A percentile compares a stretch with the other conserved stretches of the same genome.
Conservation (phyloP, 2,888 invertebrate genomes). For the Steinernema carpocapsae region DNA sequence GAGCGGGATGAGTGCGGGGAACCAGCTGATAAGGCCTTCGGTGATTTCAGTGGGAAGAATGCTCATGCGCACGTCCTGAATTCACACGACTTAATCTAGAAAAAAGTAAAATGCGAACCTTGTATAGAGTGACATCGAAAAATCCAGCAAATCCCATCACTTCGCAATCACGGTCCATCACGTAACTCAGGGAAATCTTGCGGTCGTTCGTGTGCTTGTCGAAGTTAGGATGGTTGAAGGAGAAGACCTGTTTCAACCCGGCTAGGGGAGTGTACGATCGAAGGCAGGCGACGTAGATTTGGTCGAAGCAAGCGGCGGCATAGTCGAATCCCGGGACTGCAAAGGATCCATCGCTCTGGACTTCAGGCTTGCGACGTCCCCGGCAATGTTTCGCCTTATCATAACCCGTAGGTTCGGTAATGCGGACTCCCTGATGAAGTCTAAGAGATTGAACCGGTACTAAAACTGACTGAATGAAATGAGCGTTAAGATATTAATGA, state of each 20-base stretch:
- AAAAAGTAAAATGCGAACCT: slow-evolving; percentile 62
- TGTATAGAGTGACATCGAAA: slow-evolving; percentile 86
- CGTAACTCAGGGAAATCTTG: slow-evolving; percentile 34
- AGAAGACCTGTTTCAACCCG: slow-evolving; percentile 80
- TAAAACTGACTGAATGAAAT: slow-evolving; percentile 33
- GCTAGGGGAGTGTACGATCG: slow-evolving; percentile 79
- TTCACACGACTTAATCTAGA: too few species aligned
- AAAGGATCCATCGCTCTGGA: slow-evolving; percentile 42
- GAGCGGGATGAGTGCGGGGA: slow-evolving; percentile 88
- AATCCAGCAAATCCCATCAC: slow-evolving; percentile 88
- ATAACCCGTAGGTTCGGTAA: not conserved
- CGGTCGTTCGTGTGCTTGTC: slow-evolving; percentile 57
- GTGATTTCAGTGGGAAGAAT: slow-evolving; percentile 59
- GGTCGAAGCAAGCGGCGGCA: slow-evolving; percentile 74
- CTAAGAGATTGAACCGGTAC: slow-evolving; percentile 90
- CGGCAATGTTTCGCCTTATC: slow-evolving; percentile 24
- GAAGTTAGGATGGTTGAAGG: slow-evolving; percentile 87
- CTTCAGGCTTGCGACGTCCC: slow-evolving; percentile 44
- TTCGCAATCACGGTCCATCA: slow-evolving; percentile 38
- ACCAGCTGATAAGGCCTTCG: slow-evolving; percentile 80
- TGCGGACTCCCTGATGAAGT: slow-evolving; percentile 70
- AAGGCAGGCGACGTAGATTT: slow-evolving; percentile 89
- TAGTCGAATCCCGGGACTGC: slow-evolving; percentile 27
- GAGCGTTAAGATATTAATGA: not conserved
- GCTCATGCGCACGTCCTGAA: slow-evolving; percentile 79